Conservation (phyloP, 2,888 invertebrate species). For the Candidula unifasciata region DNA sequence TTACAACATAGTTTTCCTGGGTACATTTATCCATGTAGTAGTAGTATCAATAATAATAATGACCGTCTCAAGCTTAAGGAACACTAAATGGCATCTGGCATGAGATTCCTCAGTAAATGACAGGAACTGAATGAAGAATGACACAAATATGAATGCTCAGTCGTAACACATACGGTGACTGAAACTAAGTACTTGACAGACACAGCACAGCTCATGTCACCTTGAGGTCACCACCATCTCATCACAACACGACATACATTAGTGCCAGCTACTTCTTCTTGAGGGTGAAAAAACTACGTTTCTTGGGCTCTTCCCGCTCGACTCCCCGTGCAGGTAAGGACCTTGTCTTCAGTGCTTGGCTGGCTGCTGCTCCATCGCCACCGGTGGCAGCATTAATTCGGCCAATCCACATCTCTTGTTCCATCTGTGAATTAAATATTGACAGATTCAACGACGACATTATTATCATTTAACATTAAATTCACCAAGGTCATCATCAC, state of each 20-base stretch:
- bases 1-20: slow-evolving; percentile 3
- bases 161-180: background rate
- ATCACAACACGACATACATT: background rate
- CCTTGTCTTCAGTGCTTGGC: slow-evolving; percentile 86
- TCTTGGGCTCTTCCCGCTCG: slow-evolving; percentile 93
- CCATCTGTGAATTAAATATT: slow-evolving; percentile 82
- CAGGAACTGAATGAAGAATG: background rate
- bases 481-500: too few relatives aligned
- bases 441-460: too few relatives aligned
- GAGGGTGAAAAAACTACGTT: slow-evolving; percentile 97
- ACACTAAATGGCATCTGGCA: background rate
- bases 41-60: slow-evolving; percentile 13
- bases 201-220: background rate
- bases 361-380: slow-evolving; percentile 73
- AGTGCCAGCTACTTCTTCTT: slow-evolving; percentile 88
- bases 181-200: background rate
- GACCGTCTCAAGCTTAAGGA: background rate
- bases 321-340: slow-evolving; percentile 90
- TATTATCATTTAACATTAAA: too few relatives aligned
- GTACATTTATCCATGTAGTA: slow-evolving; percentile 2
- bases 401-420: slow-evolving; percentile 94
- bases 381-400: slow-evolving; percentile 88
- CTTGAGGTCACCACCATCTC: too few relatives aligned
- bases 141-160: background rate
- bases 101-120: slow-evolving; percentile 36